phyloP scores from a whole-genome alignment of 2,113 vertebrate genomes.

The Ictalurus furcatus region DNA sequence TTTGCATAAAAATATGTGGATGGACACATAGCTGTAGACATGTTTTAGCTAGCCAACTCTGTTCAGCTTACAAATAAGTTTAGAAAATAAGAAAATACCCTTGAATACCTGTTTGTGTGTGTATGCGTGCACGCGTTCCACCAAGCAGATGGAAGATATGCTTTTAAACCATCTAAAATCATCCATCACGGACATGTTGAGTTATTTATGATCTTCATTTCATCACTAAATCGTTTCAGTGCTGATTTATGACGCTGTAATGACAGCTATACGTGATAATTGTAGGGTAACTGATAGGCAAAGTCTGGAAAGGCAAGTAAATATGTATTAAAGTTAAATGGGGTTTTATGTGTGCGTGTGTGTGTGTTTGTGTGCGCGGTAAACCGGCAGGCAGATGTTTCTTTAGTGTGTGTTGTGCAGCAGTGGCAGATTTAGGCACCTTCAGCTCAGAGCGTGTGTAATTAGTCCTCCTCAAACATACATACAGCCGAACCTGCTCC shows the following conservation, averaged over 20 bases:
- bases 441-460: background rate
- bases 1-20: too few species aligned
- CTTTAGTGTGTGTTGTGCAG: slow-evolving; percentile 82
- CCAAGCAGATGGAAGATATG: background rate
- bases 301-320: background rate
- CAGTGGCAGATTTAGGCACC: slow-evolving; percentile 67
- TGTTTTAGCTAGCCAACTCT: too few species aligned
- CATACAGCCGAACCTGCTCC: slow-evolving; percentile 62
- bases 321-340: background rate
- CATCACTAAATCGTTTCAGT: background rate
- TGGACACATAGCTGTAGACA: too few species aligned
- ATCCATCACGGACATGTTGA: background rate
- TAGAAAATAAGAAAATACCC: too few species aligned
- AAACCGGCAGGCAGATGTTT: slow-evolving; percentile 87
- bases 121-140: too few species aligned
- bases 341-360: background rate
- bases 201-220: background rate
- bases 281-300: background rate
- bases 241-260: background rate
- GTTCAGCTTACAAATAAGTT: too few species aligned
- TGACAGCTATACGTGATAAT: background rate
- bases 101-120: background rate
- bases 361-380: slow-evolving; percentile 58
- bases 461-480: background rate
- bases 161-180: background rate